phyloP scores from a whole-genome alignment of 2,888 invertebrate genomes.

The Lagria hirta region DNA sequence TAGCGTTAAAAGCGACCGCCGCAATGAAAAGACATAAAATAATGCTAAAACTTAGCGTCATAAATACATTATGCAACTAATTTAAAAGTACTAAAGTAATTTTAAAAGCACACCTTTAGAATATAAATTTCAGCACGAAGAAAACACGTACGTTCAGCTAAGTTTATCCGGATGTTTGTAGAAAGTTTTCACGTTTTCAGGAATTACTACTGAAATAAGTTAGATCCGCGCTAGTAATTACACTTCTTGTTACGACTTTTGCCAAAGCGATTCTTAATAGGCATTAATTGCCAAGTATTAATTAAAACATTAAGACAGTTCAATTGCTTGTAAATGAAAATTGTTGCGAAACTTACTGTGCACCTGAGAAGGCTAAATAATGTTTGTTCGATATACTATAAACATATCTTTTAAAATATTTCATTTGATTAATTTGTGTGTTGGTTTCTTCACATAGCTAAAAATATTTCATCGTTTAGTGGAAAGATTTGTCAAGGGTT shows the following conservation, averaged over 20 bases:
- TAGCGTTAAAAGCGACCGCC: slow-evolving; percentile 1
- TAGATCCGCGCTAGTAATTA: slow-evolving; percentile 46
- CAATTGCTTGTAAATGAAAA: slow-evolving; percentile 12
- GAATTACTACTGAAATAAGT: slow-evolving; percentile 49
- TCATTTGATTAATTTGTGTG: too few relatives aligned
- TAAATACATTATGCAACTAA: slow-evolving; percentile 47
- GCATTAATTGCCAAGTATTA: slow-evolving; percentile 41
- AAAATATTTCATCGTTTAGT: too few relatives aligned
- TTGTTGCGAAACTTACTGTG: too few relatives aligned
- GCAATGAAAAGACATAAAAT: slow-evolving; percentile 18
- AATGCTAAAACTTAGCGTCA: slow-evolving; percentile 34
- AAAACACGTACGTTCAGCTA: slow-evolving; percentile 44
- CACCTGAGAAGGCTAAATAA: too few relatives aligned
- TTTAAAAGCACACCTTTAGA: slow-evolving; percentile 44
- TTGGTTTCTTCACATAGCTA: too few relatives aligned
- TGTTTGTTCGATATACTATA: too few relatives aligned
- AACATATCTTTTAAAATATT: too few relatives aligned
- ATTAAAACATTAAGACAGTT: slow-evolving; percentile 24
- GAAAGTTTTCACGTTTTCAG: slow-evolving; percentile 48
- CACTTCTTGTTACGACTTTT: slow-evolving; percentile 44
- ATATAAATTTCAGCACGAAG: slow-evolving; percentile 44
- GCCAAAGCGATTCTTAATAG: slow-evolving; percentile 43
- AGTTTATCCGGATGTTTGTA: slow-evolving; percentile 48
- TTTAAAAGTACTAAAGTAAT: slow-evolving; percentile 49
- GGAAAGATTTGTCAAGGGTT: too few relatives aligned